phyloP scores from a whole-genome alignment of 2,797 vertebrate genomes.

The Buphagus erythrorhynchus region DNA sequence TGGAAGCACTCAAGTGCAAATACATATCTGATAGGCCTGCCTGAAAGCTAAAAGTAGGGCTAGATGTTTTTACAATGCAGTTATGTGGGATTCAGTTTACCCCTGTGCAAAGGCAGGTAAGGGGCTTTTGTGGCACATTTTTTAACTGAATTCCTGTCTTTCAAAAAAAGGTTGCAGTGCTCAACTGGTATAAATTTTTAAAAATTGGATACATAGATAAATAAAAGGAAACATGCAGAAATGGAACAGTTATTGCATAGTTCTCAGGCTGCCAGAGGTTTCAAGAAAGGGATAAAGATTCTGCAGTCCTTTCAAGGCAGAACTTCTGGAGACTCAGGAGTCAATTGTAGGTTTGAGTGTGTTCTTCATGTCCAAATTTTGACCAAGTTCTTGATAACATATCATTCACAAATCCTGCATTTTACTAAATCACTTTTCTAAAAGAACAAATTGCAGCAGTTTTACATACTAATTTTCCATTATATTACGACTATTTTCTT shows the following conservation, averaged over 20 bases:
- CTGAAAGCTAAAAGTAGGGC: neutral
- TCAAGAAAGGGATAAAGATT: neutral
- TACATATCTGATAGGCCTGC: neutral
- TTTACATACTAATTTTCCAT: neutral
- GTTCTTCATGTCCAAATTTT: neutral
- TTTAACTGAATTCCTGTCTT: neutral
- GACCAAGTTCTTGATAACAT: neutral
- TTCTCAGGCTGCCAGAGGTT: neutral
- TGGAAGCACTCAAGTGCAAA: neutral
- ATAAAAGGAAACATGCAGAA: neutral
- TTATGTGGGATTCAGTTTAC: neutral
- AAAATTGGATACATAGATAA: neutral
- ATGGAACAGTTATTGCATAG: neutral
- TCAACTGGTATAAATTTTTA: neutral
- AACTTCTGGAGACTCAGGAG: neutral
- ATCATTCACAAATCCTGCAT: neutral
- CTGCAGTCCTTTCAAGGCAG: neutral
- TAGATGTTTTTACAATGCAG: neutral
- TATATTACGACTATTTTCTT: neutral
- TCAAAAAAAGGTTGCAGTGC: neutral
- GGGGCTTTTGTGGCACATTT: neutral
- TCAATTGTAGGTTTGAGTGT: neutral
- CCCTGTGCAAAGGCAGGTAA: neutral
- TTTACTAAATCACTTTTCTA: neutral
- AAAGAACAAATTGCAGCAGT: neutral